A percentile compares a stretch with the other conserved stretches of the same genome.
Conservation (phyloP, 2,888 invertebrate genomes). For the Trachelus troglodyta region DNA sequence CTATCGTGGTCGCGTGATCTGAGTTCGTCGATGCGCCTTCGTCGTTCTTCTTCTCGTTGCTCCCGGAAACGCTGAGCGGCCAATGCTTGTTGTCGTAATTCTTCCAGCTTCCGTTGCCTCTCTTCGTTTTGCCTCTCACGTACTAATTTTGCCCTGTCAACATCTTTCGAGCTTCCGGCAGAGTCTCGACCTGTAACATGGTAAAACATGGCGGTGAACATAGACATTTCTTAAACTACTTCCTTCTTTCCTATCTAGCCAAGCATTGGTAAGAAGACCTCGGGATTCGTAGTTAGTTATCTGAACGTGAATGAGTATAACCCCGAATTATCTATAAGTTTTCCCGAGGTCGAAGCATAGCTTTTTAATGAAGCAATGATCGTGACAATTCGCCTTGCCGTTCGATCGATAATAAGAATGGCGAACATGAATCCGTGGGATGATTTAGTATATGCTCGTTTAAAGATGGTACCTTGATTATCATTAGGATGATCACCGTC, state of each 20-base stretch:
- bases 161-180: constrained; percentile 56
- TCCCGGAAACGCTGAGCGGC: constrained; percentile 91
- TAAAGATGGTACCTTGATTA: constrained; percentile 55
- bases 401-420: neutral
- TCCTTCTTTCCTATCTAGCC: neutral
- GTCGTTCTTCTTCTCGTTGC: constrained; percentile 87
- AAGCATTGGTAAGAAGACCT: neutral
- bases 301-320: neutral
- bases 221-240: neutral
- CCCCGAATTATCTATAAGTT: neutral
- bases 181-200: constrained; percentile 59
- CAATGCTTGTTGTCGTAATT: constrained; percentile 88
- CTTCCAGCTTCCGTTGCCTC: constrained; percentile 88
- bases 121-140: constrained; percentile 92
- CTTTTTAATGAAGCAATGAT: neutral
- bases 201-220: neutral
- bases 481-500: constrained; percentile 62
- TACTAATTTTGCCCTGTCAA: constrained; percentile 70
- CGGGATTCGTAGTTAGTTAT: neutral
- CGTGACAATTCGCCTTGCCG: neutral
- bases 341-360: neutral
- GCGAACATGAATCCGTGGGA: neutral
- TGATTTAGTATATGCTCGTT: neutral
- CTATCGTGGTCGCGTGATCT: constrained; percentile 81
- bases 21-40: constrained; percentile 85